A percentile compares a stretch with the other conserved stretches of the same genome.
Evolutionary conservation across 2,797 vertebrate genomes (phyloP).

Genomic region (Helicolenus hilgendorfi): DNA sequence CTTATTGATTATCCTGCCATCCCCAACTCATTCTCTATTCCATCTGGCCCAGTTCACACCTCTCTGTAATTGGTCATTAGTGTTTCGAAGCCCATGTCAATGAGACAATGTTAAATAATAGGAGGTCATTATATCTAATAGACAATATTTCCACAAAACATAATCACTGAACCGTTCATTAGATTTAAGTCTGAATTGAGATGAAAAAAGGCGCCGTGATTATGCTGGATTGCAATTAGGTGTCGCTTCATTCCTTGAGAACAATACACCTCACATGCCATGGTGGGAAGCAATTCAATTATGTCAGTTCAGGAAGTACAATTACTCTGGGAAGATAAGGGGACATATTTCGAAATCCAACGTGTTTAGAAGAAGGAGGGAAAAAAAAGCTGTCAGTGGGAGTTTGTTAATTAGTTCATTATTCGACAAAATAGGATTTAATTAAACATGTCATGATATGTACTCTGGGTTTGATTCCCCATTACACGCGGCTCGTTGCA

Average conservation of each 20-base stretch:
- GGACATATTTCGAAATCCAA: slow-evolving; percentile 70
- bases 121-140: slow-evolving; percentile 45
- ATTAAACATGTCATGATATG: slow-evolving; percentile 81
- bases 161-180: slow-evolving; percentile 57
- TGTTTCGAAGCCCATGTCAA: slow-evolving; percentile 56
- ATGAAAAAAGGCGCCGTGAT: slow-evolving; percentile 70
- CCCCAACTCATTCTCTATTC: not conserved
- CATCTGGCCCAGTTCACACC: slow-evolving; percentile 18
- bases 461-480: slow-evolving; percentile 48
- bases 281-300: slow-evolving; percentile 79
- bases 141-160: slow-evolving; percentile 67
- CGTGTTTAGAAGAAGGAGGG: slow-evolving; percentile 54
- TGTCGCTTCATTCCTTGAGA: slow-evolving; percentile 63
- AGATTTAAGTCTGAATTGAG: slow-evolving; percentile 60
- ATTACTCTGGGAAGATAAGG: slow-evolving; percentile 82
- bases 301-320: slow-evolving; percentile 76
- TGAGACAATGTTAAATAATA: slow-evolving; percentile 55
- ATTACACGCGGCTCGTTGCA: slow-evolving; percentile 29
- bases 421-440: slow-evolving; percentile 80
- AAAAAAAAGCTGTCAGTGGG: slow-evolving; percentile 43
- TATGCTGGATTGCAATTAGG: slow-evolving; percentile 76
- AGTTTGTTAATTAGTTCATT: slow-evolving; percentile 86
- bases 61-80: slow-evolving; percentile 50
- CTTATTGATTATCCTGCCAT: slow-evolving; percentile 43
- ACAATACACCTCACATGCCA: slow-evolving; percentile 74